phyloP scores from a whole-genome alignment of 2,113 vertebrate genomes.

The Hippocampus guttulatus region DNA sequence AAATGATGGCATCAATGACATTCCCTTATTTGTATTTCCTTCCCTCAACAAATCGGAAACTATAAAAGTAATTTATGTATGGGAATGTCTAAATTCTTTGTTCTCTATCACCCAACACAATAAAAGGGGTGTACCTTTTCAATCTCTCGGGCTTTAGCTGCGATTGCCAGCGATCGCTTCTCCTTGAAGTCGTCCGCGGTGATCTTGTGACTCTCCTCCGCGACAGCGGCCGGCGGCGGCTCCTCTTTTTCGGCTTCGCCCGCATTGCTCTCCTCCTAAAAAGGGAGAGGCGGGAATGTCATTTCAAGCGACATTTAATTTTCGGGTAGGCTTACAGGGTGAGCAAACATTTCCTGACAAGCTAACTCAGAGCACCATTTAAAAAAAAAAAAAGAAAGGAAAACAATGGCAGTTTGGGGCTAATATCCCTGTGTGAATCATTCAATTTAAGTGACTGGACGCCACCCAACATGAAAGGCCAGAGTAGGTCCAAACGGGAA shows the following conservation, averaged over 20 bases:
- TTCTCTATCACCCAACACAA: neutral
- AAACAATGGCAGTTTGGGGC: too few relatives aligned
- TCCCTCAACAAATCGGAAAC: too few relatives aligned
- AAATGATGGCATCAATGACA: too few relatives aligned
- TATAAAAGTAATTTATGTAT: too few relatives aligned
- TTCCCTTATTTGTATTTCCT: too few relatives aligned
- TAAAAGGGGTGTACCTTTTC: slow-evolving; percentile 77
- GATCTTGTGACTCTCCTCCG: slow-evolving; percentile 66
- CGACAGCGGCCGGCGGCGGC: slow-evolving; percentile 57
- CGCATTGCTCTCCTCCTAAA: slow-evolving; percentile 75
- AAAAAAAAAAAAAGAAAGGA: neutral
- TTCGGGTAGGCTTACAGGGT: too few relatives aligned
- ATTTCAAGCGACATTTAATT: neutral
- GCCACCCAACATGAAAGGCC: slow-evolving; percentile 8
- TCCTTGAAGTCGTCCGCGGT: slow-evolving; percentile 74
- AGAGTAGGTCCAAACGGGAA: neutral
- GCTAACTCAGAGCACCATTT: neutral
- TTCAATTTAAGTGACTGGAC: slow-evolving; percentile 22
- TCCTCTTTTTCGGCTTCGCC: slow-evolving; percentile 68
- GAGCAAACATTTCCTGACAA: neutral
- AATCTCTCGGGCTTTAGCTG: slow-evolving; percentile 89
- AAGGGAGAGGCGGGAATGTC: neutral
- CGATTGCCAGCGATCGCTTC: slow-evolving; percentile 82
- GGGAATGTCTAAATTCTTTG: neutral
- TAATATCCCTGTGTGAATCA: slow-evolving; percentile 16